Conservation (phyloP, 2,113 vertebrate species). For the Triplophysa rosa region DNA sequence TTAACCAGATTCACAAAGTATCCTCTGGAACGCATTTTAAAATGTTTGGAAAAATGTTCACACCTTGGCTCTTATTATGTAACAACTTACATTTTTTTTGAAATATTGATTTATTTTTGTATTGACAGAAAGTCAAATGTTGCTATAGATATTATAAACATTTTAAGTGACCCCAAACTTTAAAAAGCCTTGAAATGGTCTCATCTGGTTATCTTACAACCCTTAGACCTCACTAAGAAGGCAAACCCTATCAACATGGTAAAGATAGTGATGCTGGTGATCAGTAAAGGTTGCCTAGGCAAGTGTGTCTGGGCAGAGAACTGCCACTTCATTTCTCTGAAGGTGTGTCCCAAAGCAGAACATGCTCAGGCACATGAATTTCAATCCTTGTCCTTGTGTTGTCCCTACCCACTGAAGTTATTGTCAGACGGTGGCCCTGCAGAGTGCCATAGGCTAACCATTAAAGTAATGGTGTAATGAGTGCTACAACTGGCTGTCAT, state of each 20-base stretch:
- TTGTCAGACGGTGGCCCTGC: conserved; percentile 15
- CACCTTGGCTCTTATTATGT: too few species aligned
- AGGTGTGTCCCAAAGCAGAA: background rate
- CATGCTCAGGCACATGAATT: background rate
- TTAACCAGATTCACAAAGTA: too few species aligned
- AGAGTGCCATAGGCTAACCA: conserved; percentile 21
- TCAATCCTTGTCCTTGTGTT: conserved; percentile 33
- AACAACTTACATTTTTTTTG: too few species aligned
- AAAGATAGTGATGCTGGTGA: background rate
- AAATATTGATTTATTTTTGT: too few species aligned
- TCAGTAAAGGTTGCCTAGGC: background rate
- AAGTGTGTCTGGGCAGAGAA: background rate
- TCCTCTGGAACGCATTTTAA: too few species aligned
- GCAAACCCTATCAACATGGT: too few species aligned
- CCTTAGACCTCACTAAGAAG: background rate
- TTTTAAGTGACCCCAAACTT: too few species aligned
- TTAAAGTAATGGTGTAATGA: conserved; percentile 17
- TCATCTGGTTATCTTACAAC: too few species aligned
- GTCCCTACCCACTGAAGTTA: conserved; percentile 22
- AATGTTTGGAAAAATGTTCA: too few species aligned
- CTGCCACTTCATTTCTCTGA: background rate
- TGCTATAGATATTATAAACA: too few species aligned
- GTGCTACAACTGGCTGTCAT: conserved; percentile 1
- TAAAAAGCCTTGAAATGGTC: too few species aligned
- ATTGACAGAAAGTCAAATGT: too few species aligned